phyloP scores from a whole-genome alignment of 2,797 vertebrate species.

The Allenopithecus nigroviridis region DNA sequence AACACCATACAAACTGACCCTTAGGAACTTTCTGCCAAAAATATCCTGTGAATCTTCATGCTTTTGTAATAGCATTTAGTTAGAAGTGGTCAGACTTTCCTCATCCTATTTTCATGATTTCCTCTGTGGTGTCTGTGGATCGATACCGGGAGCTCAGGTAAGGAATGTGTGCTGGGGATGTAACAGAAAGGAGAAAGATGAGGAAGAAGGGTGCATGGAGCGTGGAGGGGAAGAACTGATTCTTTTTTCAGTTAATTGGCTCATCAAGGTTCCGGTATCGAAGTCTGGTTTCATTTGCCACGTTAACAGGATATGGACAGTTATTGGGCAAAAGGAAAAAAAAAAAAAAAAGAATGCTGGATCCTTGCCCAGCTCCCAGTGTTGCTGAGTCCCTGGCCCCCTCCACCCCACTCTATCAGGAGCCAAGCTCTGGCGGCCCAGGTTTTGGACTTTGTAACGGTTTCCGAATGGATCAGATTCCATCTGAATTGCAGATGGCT shows the following conservation, averaged over 20 bases:
- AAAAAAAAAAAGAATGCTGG: background rate
- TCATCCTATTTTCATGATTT: background rate
- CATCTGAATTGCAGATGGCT: background rate
- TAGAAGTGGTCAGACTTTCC: background rate
- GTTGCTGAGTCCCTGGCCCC: background rate
- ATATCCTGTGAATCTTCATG: fast-evolving
- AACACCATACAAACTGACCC: background rate
- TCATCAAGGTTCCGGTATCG: background rate
- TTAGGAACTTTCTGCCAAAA: background rate
- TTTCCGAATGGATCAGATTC: background rate
- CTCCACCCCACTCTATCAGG: background rate
- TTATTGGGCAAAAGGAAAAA: background rate
- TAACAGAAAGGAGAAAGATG: background rate
- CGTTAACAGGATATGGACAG: background rate
- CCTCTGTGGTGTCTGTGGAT: background rate
- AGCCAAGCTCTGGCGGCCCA: background rate
- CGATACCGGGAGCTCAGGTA: background rate
- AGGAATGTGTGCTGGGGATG: fast-evolving
- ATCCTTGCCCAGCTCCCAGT: background rate
- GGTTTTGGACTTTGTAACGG: background rate
- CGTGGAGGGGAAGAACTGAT: background rate
- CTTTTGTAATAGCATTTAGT: background rate
- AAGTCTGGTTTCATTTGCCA: background rate
- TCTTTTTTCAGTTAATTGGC: background rate
- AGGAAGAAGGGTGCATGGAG: background rate